Base-by-base conservation (phyloP, 1,140 invertebrate species). In the Papilio helenus region DNA sequence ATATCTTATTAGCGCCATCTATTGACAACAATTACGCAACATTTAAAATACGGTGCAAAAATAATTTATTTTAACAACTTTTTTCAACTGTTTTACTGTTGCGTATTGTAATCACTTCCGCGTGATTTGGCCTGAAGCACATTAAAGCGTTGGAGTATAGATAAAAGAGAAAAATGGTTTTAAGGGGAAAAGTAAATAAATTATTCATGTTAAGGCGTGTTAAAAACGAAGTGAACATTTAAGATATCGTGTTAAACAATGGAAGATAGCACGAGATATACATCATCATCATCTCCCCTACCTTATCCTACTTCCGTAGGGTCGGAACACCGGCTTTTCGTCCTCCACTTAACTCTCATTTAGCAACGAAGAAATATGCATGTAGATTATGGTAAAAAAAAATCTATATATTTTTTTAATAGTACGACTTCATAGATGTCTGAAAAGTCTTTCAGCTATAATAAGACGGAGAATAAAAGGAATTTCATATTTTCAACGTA, bases 131-230 rank as follows among this genome's bases (percentile, higher is more conserved):
- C 12, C 23, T 14, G 26, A 29, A 65, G 23, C 23, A 34, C 23
- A 29, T 65, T 65, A 65, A 65, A 65, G 61, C 61, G 20, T 65
- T 65, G 61, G 26, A 34, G 61, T 65, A 65, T 29, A 65, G 61
- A 65, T 65, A 65, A 65, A 65, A 65, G 61, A 65, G 61, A 65
- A 65, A 65, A 65, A 65, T 65, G 61, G 61, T 29, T 29, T 65
- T 29, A 23, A 65, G 26, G 26, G 26, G 14, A 18, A 65, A 65
- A 65, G 26, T 65, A 65, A 65, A 65, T 65, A 29, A 65, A 65
- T 65, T 65, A 65, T 65, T 65, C 61, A 65, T 65, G 61, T 29
- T 18, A 29, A 65, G 20, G 20, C 61, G 10, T 65, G 26, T 65
- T 34, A 65, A 65, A 29, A 29, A 3, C 14, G 61, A 16, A 26